Conservation (phyloP, 2,888 invertebrate genomes). For the Gortyna flavago region DNA sequence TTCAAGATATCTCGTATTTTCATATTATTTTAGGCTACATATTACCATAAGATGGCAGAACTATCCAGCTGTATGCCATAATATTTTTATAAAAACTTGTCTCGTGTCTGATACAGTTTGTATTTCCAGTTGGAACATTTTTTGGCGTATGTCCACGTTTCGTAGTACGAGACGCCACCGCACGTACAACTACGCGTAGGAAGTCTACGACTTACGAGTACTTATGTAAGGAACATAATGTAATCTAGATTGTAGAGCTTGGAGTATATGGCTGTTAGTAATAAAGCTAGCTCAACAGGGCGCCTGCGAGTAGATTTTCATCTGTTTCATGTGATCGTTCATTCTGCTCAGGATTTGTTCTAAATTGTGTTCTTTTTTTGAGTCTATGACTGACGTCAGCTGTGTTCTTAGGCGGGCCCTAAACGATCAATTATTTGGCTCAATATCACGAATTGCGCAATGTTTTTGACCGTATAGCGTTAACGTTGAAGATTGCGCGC, state of each 20-base stretch:
- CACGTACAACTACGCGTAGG: slow-evolving; percentile 24
- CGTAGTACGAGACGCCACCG: slow-evolving; percentile 18
- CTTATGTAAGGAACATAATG: slow-evolving; percentile 26
- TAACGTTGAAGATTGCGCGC: no score
- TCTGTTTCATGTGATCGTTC: slow-evolving; percentile 22
- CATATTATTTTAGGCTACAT: slow-evolving; percentile 6
- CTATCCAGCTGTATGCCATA: slow-evolving; percentile 13
- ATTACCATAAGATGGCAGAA: not conserved
- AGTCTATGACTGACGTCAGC: not conserved
- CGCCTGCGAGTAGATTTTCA: slow-evolving; percentile 25
- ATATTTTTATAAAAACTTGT: slow-evolving; percentile 44
- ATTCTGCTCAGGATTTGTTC: not conserved
- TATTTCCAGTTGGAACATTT: slow-evolving; percentile 39
- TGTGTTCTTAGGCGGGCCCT: not conserved
- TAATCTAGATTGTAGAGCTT: slow-evolving; percentile 12
- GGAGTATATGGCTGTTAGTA: slow-evolving; percentile 30
- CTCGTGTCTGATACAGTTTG: slow-evolving; percentile 13
- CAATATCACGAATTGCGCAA: no score
- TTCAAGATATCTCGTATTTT: not conserved
- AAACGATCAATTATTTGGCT: no score
- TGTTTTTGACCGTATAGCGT: no score
- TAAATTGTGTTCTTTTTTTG: not conserved
- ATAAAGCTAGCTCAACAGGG: slow-evolving; percentile 29
- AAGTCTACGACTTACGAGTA: slow-evolving; percentile 15
- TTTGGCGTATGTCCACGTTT: slow-evolving; percentile 50